Percentiles rank a stretch among this genome's conserved stretches.
These are phyloP conservation scores for Habropoda laboriosa DNA, from an alignment of 1,140 invertebrate genomes.

Conservation along the genomic window DNA sequence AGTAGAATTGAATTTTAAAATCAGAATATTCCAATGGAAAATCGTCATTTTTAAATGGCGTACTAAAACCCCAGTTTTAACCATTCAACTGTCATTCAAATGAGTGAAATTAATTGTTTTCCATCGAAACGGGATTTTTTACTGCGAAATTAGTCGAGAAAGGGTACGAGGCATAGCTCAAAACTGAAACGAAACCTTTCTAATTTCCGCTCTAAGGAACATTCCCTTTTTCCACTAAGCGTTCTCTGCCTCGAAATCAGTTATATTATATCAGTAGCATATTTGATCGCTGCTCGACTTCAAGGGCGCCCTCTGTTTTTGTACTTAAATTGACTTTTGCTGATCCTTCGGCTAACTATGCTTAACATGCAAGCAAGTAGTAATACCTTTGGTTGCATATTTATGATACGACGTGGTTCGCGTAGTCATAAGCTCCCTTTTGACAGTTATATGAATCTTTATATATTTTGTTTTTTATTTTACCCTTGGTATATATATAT, in stretches of 20 bases:
- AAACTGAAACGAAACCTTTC: background rate
- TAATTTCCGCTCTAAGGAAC: background rate
- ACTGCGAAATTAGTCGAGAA: background rate
- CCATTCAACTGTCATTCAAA: background rate
- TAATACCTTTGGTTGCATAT: constrained; percentile 23
- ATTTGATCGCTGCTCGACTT: background rate
- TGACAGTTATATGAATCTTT: too few species aligned
- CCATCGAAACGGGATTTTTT: background rate
- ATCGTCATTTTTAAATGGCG: background rate
- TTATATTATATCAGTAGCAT: background rate
- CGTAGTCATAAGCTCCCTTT: background rate
- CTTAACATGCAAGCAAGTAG: constrained; percentile 31
- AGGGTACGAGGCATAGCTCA: background rate
- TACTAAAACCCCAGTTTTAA: background rate
- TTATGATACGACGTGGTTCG: constrained; percentile 24
- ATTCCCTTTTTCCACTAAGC: background rate
- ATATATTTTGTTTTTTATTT: too few species aligned
- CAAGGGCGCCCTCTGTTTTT: background rate
- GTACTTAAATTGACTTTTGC: background rate
- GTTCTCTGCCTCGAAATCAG: background rate
- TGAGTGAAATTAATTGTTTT: background rate
- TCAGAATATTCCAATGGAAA: background rate
- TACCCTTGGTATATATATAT: too few species aligned
- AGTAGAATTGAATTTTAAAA: background rate
- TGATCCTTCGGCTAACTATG: constrained; percentile 9